Conservation (phyloP, 2,888 invertebrate species). For the Campopleginae sp. region DNA sequence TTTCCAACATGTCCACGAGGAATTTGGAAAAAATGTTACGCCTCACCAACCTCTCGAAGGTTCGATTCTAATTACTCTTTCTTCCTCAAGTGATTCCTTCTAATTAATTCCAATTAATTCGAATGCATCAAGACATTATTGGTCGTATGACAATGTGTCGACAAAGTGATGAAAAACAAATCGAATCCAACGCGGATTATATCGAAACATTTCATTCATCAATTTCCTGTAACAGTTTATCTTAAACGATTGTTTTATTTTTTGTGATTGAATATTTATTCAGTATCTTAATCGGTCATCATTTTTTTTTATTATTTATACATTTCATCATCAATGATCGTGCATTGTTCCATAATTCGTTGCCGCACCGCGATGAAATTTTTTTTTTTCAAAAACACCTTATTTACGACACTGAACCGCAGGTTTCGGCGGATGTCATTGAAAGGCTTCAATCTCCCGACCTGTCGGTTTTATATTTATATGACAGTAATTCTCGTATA, state of each 20-base stretch:
- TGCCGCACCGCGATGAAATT: background rate
- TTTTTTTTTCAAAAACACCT: background rate
- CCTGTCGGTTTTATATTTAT: background rate
- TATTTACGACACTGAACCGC: background rate
- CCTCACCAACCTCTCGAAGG: conserved; percentile 78
- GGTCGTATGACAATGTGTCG: background rate
- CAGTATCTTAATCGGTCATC: background rate
- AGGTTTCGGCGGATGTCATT: background rate
- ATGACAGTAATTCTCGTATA: background rate
- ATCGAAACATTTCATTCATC: background rate
- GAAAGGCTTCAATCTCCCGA: background rate
- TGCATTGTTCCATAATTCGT: background rate
- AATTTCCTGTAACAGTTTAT: background rate
- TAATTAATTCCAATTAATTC: background rate
- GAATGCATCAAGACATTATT: background rate
- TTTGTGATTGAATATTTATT: background rate
- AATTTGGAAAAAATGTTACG: conserved; percentile 81
- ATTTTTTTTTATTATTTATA: background rate
- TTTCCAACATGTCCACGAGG: conserved; percentile 71
- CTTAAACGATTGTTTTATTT: background rate
- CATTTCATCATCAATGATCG: background rate
- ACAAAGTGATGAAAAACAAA: background rate
- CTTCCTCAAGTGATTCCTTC: background rate
- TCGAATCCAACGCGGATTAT: background rate
- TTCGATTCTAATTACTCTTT: conserved; percentile 70